phyloP scores from a whole-genome alignment of 2,797 vertebrate genomes.

The Ciconia nigra region DNA sequence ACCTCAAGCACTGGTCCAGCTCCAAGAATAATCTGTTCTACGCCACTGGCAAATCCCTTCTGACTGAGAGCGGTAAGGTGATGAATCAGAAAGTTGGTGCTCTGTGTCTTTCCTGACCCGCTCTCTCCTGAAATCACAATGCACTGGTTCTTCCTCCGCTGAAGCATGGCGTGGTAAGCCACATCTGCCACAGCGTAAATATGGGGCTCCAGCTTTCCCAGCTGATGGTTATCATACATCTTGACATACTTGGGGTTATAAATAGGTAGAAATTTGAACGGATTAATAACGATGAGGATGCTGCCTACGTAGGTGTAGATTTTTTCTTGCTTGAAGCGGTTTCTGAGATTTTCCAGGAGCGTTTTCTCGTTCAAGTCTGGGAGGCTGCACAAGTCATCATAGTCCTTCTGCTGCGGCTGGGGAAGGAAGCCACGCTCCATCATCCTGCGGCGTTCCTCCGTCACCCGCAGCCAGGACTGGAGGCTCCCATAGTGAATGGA shows the following conservation, averaged over 20 bases:
- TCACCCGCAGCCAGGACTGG: conserved; percentile 95
- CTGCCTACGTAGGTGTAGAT: conserved; percentile 98
- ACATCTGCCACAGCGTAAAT: conserved; percentile 97
- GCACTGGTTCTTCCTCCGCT: conserved; percentile 91
- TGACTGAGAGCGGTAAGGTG: conserved; percentile 98
- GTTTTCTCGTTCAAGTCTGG: conserved; percentile 93
- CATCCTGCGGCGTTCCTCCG: conserved; percentile 90
- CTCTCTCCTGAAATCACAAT: conserved; percentile 98
- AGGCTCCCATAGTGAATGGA: conserved; percentile 96
- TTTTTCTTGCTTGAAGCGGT: conserved; percentile 94
- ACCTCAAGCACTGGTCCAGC: conserved; percentile 98
- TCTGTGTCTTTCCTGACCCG: conserved; percentile 97
- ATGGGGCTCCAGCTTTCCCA: conserved; percentile 93
- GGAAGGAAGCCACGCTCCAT: conserved; percentile 92
- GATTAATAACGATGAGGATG: conserved; percentile 97
- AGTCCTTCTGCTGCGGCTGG: conserved; percentile 88
- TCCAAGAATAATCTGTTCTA: conserved; percentile 98
- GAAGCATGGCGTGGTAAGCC: conserved; percentile 96
- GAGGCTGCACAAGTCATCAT: conserved; percentile 89
- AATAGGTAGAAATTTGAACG: conserved; percentile 97
- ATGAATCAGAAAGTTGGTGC: conserved; percentile 99
- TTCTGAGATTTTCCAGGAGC: conserved; percentile 93
- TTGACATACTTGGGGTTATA: conserved; percentile 99
- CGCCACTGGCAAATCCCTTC: conserved; percentile 97
- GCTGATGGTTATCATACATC: conserved; percentile 96